Base-by-base conservation (phyloP, 1,140 invertebrate species). In the Dermatophagoides farinae region DNA sequence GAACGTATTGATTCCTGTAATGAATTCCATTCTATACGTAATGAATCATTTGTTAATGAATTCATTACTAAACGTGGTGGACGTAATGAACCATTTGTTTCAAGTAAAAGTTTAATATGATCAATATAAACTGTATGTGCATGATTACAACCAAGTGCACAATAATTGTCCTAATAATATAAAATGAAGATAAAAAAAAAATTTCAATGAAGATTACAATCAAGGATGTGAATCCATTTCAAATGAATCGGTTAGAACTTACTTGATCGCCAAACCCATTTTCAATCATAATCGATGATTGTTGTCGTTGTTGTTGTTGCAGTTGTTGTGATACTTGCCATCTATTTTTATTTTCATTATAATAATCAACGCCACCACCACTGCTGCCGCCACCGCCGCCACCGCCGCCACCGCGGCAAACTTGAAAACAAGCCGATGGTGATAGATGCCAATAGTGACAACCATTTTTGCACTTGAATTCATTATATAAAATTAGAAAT, bases 1-100 rank as follows among this genome's bases (percentile, higher is more conserved):
- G 20, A 76, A 71, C 65, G 68, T 69, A 64, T 67, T 4, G 31
- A 31, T 31, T 31, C 31, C 2, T 31, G 31, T 31, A 73, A 70
- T 8, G 75, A 78, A 52, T 80, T 80, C 88, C 88, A 91, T 67
- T 84, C 78, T 14, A 91, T 75, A 10, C 78, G 79, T n/a, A 89
- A 72, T 0, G 84, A 85, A 0, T 80, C 82, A 9, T 82, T 76
- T 1, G 79, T 82, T 50, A 85, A 70, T 49, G 80, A 82, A 67
- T 84, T 81, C 0, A 82, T 80, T 6, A 86, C 80, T 44, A 88
- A 72, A 9, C 80, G 79, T 11, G 86, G 86, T 31, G 31, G 31
- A 4, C 31, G 31, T 31, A 31, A 31, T 11, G 83, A 78, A 6
- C 78, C 76, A 18, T 83, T 82, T 20, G 73, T 78, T 8, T 81